Conservation (phyloP, 2,888 invertebrate genomes). For the Volucella inanis region DNA sequence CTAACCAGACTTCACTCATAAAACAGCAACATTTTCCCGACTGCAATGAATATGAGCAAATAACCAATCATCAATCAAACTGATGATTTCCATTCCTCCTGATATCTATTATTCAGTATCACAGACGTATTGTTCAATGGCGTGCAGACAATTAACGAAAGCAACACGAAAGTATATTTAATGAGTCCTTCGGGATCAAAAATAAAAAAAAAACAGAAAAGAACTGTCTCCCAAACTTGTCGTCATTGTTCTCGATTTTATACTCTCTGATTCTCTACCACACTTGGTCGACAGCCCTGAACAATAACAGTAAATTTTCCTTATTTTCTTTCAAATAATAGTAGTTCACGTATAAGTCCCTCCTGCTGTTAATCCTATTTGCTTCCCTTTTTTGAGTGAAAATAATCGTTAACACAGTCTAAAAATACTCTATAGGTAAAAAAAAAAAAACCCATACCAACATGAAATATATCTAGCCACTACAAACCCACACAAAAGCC, state of each 20-base stretch:
- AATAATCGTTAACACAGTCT: constrained; percentile 67
- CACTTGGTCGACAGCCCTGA: background rate
- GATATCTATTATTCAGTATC: too few species aligned
- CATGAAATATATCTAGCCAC: background rate
- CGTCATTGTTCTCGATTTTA: background rate
- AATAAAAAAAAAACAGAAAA: too few species aligned
- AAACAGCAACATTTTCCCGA: too few species aligned
- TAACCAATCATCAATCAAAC: too few species aligned
- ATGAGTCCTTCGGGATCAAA: too few species aligned
- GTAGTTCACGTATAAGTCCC: constrained; percentile 32
- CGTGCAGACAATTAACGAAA: too few species aligned
- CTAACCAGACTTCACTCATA: too few species aligned
- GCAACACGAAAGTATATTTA: too few species aligned
- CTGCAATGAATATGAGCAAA: too few species aligned
- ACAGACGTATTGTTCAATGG: too few species aligned
- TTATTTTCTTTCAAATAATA: constrained; percentile 1
- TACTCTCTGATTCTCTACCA: background rate
- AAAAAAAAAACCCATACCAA: constrained; percentile 12
- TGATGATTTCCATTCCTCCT: too few species aligned
- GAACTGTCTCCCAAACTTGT: background rate
- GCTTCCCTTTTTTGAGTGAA: constrained; percentile 51
- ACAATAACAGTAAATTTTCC: constrained; percentile 29
- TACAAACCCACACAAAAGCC: constrained; percentile 14
- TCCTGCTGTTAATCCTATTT: constrained; percentile 54
- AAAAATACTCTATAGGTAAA: constrained; percentile 41